A percentile compares a stretch with the other conserved stretches of the same genome.
Evolutionary conservation across 2,113 vertebrate species (phyloP).

Genomic region (Mesocricetus auratus): DNA sequence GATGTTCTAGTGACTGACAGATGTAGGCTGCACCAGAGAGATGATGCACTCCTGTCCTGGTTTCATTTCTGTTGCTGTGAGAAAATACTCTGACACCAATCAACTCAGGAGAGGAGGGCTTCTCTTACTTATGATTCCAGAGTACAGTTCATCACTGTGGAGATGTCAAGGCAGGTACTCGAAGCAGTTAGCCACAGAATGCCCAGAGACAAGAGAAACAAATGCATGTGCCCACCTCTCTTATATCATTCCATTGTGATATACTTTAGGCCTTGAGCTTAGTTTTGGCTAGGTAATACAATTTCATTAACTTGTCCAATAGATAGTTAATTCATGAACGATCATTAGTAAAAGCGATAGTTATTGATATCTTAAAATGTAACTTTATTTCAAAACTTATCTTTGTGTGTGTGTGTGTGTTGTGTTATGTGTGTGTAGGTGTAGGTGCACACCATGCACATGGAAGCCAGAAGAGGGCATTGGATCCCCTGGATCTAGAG

Average conservation of each 20-base stretch:
- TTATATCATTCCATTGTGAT: neutral
- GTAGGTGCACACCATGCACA: neutral
- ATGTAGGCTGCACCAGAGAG: neutral
- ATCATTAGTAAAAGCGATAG: neutral
- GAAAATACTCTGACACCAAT: neutral
- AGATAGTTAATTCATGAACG: constrained; percentile 4
- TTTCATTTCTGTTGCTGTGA: neutral
- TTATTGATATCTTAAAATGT: neutral
- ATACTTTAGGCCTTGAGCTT: neutral
- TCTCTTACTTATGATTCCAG: neutral
- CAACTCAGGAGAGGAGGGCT: neutral
- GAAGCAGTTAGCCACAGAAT: neutral
- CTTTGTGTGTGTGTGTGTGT: neutral
- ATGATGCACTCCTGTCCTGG: neutral
- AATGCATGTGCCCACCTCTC: neutral
- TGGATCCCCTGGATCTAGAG: neutral
- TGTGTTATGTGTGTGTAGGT: no score
- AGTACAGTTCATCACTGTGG: neutral
- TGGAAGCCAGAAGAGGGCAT: neutral
- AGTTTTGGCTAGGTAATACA: neutral
- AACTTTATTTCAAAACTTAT: neutral
- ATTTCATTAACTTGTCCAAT: neutral
- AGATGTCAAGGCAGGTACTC: neutral
- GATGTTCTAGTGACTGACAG: neutral
- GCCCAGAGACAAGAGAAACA: neutral